phyloP scores from a whole-genome alignment of 2,113 vertebrate genomes.

The Gymnarchus niloticus region DNA sequence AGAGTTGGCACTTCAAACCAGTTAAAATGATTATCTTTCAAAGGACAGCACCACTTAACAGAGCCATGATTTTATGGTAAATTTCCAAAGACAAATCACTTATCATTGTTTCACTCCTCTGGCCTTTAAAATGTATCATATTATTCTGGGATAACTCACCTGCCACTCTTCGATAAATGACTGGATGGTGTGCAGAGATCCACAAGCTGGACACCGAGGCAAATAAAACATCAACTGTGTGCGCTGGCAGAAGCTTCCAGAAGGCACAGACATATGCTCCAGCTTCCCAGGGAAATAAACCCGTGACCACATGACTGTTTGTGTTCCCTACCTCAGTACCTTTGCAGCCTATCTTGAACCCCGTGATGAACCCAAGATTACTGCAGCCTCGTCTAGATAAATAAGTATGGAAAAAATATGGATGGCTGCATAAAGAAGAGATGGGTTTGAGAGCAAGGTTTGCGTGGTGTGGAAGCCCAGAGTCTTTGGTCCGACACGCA shows the following conservation, averaged over 20 bases:
- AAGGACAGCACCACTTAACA: not conserved
- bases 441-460: not conserved
- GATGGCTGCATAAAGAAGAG: not conserved
- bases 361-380: no score
- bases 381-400: not conserved
- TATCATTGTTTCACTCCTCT: not conserved
- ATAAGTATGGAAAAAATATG: not conserved
- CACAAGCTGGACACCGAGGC: not conserved
- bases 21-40: not conserved
- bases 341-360: not conserved
- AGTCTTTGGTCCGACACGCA: no score
- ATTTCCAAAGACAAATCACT: not conserved
- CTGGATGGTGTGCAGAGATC: not conserved
- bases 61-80: not conserved
- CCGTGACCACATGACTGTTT: not conserved
- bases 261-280: not conserved
- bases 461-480: not conserved
- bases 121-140: not conserved
- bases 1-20: not conserved
- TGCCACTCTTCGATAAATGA: not conserved
- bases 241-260: not conserved
- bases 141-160: not conserved
- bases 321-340: not conserved
- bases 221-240: not conserved
- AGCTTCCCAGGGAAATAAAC: not conserved